phyloP scores from a whole-genome alignment of 2,888 invertebrate species.

The Arge pagana region DNA sequence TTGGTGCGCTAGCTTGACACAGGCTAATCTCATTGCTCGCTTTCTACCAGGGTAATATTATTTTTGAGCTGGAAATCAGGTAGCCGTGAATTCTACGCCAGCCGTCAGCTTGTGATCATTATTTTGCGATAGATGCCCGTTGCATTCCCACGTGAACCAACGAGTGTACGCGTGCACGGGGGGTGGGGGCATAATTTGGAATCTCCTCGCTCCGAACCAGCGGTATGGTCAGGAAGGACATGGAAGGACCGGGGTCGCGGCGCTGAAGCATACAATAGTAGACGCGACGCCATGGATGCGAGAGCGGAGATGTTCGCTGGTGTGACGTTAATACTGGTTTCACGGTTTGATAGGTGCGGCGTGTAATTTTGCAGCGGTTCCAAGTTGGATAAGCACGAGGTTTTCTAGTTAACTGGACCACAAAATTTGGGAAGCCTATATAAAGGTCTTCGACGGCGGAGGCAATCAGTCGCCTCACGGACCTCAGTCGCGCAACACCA shows the following conservation, averaged over 20 bases:
- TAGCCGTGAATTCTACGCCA: no score
- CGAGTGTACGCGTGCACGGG: neutral
- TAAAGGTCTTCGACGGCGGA: conserved; percentile 57
- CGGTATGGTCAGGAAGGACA: neutral
- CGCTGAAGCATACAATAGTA: conserved; percentile 8
- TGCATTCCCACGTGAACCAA: conserved; percentile 64
- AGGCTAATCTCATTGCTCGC: no score
- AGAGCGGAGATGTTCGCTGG: conserved; percentile 44
- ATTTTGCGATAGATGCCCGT: conserved; percentile 72
- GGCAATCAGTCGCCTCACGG: conserved; percentile 48
- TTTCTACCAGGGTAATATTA: no score
- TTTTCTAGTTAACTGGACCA: conserved; percentile 69
- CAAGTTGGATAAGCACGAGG: conserved; percentile 61
- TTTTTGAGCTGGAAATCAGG: no score
- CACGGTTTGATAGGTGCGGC: conserved; percentile 64
- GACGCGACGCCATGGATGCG: conserved; percentile 29
- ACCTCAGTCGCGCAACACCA: conserved; percentile 41
- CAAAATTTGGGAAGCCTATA: conserved; percentile 66
- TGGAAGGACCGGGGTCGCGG: neutral
- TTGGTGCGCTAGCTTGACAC: no score
- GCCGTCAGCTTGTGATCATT: conserved; percentile 63
- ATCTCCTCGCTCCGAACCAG: neutral
- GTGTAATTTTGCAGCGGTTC: conserved; percentile 66
- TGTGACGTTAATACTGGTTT: conserved; percentile 57
- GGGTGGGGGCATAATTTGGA: no score